phyloP scores from a whole-genome alignment of 2,113 vertebrate species.

The Pardalotus punctatus region DNA sequence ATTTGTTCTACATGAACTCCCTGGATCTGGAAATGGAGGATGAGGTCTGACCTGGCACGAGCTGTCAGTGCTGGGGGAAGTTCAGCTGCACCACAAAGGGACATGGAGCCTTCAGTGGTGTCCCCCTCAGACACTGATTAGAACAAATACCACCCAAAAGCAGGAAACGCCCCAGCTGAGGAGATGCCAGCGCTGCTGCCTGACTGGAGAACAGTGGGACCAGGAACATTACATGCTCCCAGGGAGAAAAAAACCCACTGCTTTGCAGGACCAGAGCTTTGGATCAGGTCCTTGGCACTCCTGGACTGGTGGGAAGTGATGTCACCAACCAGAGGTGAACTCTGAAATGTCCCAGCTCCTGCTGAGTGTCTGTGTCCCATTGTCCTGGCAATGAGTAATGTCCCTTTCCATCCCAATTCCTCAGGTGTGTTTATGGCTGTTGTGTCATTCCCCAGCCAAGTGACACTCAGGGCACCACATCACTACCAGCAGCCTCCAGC shows the following conservation, averaged over 20 bases:
- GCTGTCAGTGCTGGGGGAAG: background rate
- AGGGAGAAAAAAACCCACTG: background rate
- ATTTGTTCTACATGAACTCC: background rate
- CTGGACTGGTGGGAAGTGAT: background rate
- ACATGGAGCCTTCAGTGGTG: rapidly evolving
- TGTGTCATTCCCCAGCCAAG: slow-evolving; percentile 40
- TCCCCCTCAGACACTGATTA: too few species aligned
- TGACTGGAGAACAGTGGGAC: background rate
- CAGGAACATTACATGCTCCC: rapidly evolving
- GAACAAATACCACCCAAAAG: background rate
- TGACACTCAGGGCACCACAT: slow-evolving; percentile 47
- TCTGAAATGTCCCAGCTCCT: background rate
- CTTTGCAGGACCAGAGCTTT: background rate
- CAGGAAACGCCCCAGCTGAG: background rate
- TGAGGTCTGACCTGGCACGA: rapidly evolving
- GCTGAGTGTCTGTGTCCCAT: background rate
- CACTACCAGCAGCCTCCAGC: slow-evolving; percentile 31
- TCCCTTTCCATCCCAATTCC: background rate
- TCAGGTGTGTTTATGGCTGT: background rate
- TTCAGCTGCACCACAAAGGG: background rate
- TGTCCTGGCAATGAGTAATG: background rate
- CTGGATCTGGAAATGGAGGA: background rate
- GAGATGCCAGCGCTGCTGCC: background rate
- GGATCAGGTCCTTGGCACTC: rapidly evolving
- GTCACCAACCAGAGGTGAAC: background rate